phyloP scores from a whole-genome alignment of 2,888 invertebrate species.

The Leptothorax acervorum region DNA sequence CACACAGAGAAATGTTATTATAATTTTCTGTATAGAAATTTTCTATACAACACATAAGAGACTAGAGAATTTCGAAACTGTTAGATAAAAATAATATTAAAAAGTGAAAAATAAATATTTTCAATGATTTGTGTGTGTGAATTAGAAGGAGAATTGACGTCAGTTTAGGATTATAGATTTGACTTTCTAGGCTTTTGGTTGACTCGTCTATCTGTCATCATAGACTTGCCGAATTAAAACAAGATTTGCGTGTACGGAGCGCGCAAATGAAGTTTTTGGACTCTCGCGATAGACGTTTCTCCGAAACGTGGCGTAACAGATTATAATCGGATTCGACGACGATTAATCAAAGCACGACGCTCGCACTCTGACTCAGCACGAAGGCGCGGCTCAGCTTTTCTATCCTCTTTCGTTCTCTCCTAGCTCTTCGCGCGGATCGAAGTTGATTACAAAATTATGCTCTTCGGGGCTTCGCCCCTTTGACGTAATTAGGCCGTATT shows the following conservation, averaged over 20 bases:
- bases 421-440: background rate
- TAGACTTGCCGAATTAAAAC: background rate
- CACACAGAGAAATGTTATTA: background rate
- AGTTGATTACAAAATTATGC: constrained; percentile 53
- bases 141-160: background rate
- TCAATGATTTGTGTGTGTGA: background rate
- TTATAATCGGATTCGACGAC: constrained; percentile 31
- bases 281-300: background rate
- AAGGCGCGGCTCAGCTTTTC: constrained; percentile 15
- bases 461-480: constrained; percentile 24
- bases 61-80: background rate
- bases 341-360: constrained; percentile 42
- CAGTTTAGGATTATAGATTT: background rate
- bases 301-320: constrained; percentile 10
- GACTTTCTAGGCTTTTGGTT: background rate
- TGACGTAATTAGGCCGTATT: constrained; percentile 52
- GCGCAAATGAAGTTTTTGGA: constrained; percentile 12
- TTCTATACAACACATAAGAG: background rate
- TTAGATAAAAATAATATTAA: background rate
- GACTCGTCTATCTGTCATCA: background rate
- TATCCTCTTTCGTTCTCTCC: background rate
- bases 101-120: background rate
- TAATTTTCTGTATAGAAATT: background rate
- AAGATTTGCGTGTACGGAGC: background rate
- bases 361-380: constrained; percentile 28